Percentiles rank a stretch among this genome's conserved stretches.
These are phyloP conservation scores for Clistopyga incitator DNA, from an alignment of 2,888 invertebrate genomes.

Conservation along the genomic window DNA sequence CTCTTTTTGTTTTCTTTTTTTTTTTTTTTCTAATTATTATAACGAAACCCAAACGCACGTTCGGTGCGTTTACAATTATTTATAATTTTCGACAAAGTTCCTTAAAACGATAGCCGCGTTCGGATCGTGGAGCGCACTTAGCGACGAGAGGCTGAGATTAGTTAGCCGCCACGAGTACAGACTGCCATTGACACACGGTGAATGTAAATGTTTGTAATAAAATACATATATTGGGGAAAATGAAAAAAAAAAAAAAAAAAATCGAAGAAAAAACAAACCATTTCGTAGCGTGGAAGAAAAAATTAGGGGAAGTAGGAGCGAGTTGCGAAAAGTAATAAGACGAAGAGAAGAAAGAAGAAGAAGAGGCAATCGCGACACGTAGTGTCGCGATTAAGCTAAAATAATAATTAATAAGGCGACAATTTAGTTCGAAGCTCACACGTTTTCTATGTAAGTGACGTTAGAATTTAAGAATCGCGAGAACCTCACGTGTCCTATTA, in stretches of 20 bases:
- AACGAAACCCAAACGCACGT: slow-evolving; percentile 13
- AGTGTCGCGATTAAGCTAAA: slow-evolving; percentile 54
- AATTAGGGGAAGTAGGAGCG: slow-evolving; percentile 20
- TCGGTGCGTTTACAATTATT: slow-evolving; percentile 45
- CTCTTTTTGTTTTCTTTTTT: background rate
- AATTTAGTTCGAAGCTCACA: slow-evolving; percentile 56
- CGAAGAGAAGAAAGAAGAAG: slow-evolving; percentile 64
- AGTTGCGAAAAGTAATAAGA: slow-evolving; percentile 8
- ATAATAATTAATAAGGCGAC: slow-evolving; percentile 44
- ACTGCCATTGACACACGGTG: slow-evolving; percentile 75
- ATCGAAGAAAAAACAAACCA: too few relatives aligned
- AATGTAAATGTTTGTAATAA: slow-evolving; percentile 73
- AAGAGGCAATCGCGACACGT: slow-evolving; percentile 11
- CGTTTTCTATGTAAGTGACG: slow-evolving; percentile 57
- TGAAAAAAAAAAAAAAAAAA: too few relatives aligned
- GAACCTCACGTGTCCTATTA: slow-evolving; percentile 42
- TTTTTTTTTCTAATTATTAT: too few relatives aligned
- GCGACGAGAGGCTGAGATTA: slow-evolving; percentile 28
- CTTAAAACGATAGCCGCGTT: slow-evolving; percentile 72
- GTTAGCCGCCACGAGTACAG: slow-evolving; percentile 72
- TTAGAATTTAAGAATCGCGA: slow-evolving; percentile 29
- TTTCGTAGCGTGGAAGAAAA: background rate
- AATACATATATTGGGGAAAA: slow-evolving; percentile 58
- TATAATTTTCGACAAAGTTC: slow-evolving; percentile 70
- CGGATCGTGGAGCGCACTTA: slow-evolving; percentile 65